These are phyloP conservation scores for Euplagia quadripunctaria DNA, from an alignment of 2,888 invertebrate genomes.

Conservation along the genomic window DNA sequence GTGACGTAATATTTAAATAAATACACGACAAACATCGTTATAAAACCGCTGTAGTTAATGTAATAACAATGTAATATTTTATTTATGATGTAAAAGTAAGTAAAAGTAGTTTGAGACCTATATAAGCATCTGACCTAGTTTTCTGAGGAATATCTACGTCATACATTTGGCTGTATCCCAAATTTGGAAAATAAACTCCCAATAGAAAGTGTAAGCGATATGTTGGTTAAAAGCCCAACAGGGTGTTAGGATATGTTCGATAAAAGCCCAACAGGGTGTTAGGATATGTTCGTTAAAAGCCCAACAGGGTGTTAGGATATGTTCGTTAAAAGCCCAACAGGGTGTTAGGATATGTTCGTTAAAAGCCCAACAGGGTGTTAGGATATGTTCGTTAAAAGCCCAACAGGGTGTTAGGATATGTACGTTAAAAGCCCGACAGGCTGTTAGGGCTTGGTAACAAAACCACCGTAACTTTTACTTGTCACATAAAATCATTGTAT, in stretches of 20 bases:
- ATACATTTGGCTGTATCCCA: conserved; percentile 76
- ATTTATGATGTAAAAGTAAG: conserved; percentile 33
- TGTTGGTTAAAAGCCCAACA: conserved; percentile 33
- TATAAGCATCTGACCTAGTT: conserved; percentile 77
- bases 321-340: conserved; percentile 33
- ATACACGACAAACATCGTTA: conserved; percentile 14
- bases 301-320: conserved; percentile 25
- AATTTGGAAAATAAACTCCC: conserved; percentile 65
- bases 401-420: conserved; percentile 25
- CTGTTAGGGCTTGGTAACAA: not conserved
- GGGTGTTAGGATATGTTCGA: conserved; percentile 26
- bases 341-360: conserved; percentile 28
- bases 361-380: conserved; percentile 27
- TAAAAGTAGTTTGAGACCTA: conserved; percentile 57
- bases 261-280: conserved; percentile 27
- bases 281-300: conserved; percentile 35
- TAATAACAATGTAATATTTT: conserved; percentile 30
- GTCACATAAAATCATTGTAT: not conserved
- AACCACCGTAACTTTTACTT: not conserved
- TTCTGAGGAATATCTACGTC: conserved; percentile 69
- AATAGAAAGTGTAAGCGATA: conserved; percentile 48
- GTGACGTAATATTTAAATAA: not conserved
- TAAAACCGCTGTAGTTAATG: conserved; percentile 13
- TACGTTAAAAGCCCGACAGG: conserved; percentile 32
- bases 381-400: conserved; percentile 34